Evolutionary conservation across 1,140 invertebrate genomes (phyloP).

Genomic region (Drosophila lacteicornis): DNA sequence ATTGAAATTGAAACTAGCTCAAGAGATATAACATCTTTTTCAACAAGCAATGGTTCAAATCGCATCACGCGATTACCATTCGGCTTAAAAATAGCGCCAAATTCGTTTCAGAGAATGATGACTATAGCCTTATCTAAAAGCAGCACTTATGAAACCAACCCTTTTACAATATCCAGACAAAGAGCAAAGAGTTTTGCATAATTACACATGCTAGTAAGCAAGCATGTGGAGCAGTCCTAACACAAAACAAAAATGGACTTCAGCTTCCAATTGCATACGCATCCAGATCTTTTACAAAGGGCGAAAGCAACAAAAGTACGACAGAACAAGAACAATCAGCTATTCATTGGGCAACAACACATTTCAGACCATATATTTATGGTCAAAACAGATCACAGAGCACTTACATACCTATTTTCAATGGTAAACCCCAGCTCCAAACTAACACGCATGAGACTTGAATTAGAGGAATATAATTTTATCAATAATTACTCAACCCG

Average conservation of each 20-base stretch:
- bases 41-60: not conserved
- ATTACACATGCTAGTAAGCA: not conserved
- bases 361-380: slow-evolving; percentile 7
- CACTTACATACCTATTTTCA: too few species aligned
- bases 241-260: not conserved
- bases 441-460: too few species aligned
- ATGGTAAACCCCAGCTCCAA: too few species aligned
- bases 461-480: too few species aligned
- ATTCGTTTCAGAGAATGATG: slow-evolving; percentile 2
- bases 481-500: too few species aligned
- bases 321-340: not conserved
- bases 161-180: not conserved
- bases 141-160: too few species aligned
- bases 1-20: not conserved
- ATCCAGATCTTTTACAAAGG: too few species aligned
- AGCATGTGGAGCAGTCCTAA: not conserved
- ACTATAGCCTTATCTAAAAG: not conserved
- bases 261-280: not conserved
- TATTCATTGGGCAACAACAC: slow-evolving; percentile 3
- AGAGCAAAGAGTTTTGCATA: slow-evolving; percentile 1
- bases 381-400: too few species aligned
- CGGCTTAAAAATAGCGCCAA: not conserved
- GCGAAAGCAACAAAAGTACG: not conserved
- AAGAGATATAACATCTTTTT: not conserved
- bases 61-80: not conserved